Base-by-base conservation (phyloP, 2,888 invertebrate species). In the Cryptocephalus moraei region DNA sequence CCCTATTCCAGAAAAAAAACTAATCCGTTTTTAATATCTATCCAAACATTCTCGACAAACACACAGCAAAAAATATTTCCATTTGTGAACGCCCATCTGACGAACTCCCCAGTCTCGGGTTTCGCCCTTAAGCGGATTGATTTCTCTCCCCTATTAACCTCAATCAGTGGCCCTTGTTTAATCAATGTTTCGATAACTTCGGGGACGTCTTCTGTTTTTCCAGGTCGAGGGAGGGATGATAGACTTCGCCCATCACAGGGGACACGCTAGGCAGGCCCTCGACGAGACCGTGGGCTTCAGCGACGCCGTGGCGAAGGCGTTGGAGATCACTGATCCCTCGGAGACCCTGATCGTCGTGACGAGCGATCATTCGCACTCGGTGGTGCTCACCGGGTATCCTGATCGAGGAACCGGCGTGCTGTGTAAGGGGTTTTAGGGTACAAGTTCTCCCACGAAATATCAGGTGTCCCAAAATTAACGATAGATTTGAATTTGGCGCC, bases 141-240 rank as follows among this genome's bases (percentile, higher is more conserved):
- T 22, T 22, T 22, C 22, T 22, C 22, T 22, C 22, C 22, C 22
- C 22, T 22, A 22, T 22, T 22, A 22, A 6, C 22, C 22, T 6
- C 22, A 39, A 12, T 45, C 1, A 32, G 12, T 1, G 2, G 10
- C n/a, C 33, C 12, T n/a, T 12, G 13, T 36, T 22, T 8, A 11
- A 36, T 4, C 8, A 36, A 34, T 2, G 3, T n/a, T 12, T 12
- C 10, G 9, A 9, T 22, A 8, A 39, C 22, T 13, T 32, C 11
- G 41, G 3, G n/a, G 38, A 36, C n/a, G 38, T 32, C 41, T 22
- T 2, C 22, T 6, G 6, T 22, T 22, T 6, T 56, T 62, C 38
- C 53, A 84, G 84, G 82, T 91, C 31, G 91, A 91, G 74, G 89
- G 89, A 9, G 91, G 91, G 1, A 77, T 87, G 59, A 88, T 92